Conservation (phyloP, 2,888 invertebrate species). For the Nemotelus pantherinus region DNA sequence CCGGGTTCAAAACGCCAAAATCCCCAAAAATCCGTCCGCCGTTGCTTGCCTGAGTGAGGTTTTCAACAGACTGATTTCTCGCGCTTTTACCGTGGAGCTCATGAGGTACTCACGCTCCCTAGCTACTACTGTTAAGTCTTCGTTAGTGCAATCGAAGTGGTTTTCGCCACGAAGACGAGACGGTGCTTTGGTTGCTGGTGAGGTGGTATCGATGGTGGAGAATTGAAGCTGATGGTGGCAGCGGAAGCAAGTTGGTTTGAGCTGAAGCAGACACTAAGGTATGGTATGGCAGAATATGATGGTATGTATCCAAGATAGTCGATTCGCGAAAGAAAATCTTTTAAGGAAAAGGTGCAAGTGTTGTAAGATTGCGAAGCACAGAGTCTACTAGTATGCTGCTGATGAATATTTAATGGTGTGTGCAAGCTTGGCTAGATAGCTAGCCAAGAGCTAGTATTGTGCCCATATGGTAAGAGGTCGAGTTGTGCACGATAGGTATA, state of each 20-base stretch:
- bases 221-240: constrained; percentile 6
- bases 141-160: background rate
- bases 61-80: constrained; percentile 43
- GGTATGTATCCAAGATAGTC: background rate
- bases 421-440: constrained; percentile 17
- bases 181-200: background rate
- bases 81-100: constrained; percentile 36
- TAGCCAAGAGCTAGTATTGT: background rate
- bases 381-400: background rate
- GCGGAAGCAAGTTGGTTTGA: constrained; percentile 1
- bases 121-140: background rate
- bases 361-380: constrained; percentile 24
- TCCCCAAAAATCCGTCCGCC: constrained; percentile 25
- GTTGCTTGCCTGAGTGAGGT: constrained; percentile 41
- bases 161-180: constrained; percentile 15
- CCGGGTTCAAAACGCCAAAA: constrained; percentile 3
- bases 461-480: background rate
- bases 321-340: constrained; percentile 14
- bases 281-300: background rate
- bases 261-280: constrained; percentile 14
- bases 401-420: constrained; percentile 18
- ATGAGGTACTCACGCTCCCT: no score
- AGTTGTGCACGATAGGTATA: no score
- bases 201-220: constrained; percentile 11
- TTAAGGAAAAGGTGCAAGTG: constrained; percentile 33